Base-by-base conservation (phyloP, 1,140 invertebrate genomes). In the Drosophila jambulina region DNA sequence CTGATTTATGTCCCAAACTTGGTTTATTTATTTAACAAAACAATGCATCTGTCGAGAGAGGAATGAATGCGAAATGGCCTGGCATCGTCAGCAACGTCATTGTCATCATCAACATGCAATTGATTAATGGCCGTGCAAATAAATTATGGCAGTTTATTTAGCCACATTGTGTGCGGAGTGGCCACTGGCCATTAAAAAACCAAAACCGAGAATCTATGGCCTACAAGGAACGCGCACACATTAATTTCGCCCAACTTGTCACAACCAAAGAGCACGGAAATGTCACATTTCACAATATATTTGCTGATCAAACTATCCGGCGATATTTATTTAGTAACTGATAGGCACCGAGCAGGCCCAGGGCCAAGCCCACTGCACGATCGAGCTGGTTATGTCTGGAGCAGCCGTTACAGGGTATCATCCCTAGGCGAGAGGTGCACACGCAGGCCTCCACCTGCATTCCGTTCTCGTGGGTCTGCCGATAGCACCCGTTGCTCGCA, bases 381-480 rank as follows among this genome's bases (percentile, higher is more conserved):
- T n/a, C 32, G 4, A 56, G 27, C 6, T 42, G 43, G 6, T n/a
- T 32, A 3, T 21, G 15, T 1, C 23, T 45, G 1, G 46, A n/a
- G 19, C 51, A 42, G 19, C 69, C 34, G 78, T 92, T 92, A 54
- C 91, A 92, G 49, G 91, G 91, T 74, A 85, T 82, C 29, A 80
- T 48, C 8, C 82, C 87, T n/a, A 84, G 38, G 2, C 62, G 45
- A 7, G 91, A 92, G 40, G 82, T 83, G 54, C 91, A 92, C 8
- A 92, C 87, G 51, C 91, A 92, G 4, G 86, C 91, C 57, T 92
- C 91, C 7, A 92, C 87, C 10, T 86, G 82, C 72, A 86, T 84
- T 13, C 91, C 91, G 17, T 78, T 78, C 6, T 77, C 38, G 46
- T 81, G 72, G n/a, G 60, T 78, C 51, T 92, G 83, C 2, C 46